Evolutionary conservation across 2,113 vertebrate species (phyloP).

Genomic region (Indicator indicator): DNA sequence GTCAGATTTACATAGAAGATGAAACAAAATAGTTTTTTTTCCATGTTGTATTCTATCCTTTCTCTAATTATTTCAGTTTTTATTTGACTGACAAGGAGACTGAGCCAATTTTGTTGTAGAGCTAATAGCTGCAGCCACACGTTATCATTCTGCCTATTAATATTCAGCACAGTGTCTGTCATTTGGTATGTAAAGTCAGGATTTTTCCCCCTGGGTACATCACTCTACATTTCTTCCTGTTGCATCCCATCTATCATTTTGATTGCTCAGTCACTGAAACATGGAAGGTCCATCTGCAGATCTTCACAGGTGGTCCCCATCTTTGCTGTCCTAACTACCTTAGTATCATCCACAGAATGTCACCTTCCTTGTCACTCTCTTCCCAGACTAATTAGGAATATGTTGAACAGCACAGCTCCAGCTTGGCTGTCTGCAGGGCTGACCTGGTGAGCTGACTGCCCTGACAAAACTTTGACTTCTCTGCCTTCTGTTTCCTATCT

Average conservation of each 20-base stretch:
- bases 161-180: not conserved
- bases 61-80: not conserved
- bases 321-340: not conserved
- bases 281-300: conserved; percentile 13
- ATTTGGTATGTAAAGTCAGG: not conserved
- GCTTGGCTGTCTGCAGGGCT: not conserved
- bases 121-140: not conserved
- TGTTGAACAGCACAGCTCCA: not conserved
- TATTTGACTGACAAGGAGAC: not conserved
- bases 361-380: not conserved
- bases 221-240: not conserved
- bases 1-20: not conserved
- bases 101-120: not conserved
- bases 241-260: not conserved
- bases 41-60: not conserved
- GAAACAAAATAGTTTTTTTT: not conserved
- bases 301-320: not conserved
- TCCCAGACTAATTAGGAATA: too few relatives aligned
- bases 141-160: not conserved
- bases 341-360: not conserved
- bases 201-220: not conserved
- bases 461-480: not conserved
- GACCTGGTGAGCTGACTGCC: not conserved
- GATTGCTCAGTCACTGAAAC: not conserved
- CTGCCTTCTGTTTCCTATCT: not conserved